Evolutionary conservation across 2,797 vertebrate genomes (phyloP).

Genomic region (Dryobates pubescens): DNA sequence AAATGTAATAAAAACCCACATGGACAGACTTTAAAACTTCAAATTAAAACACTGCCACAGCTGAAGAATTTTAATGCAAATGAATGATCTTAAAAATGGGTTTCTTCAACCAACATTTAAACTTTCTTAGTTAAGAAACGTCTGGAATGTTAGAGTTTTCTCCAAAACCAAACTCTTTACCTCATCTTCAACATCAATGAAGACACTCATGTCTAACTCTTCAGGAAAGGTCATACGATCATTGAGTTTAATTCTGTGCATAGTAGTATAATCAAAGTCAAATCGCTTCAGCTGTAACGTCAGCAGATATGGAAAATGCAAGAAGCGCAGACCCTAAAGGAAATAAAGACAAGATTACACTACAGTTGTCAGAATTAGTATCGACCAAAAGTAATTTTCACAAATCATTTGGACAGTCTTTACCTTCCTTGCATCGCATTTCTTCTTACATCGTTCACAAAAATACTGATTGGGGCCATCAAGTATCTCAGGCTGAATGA

Average conservation of each 20-base stretch:
- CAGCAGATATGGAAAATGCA: conserved; percentile 97
- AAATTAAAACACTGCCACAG: neutral
- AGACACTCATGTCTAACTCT: conserved; percentile 97
- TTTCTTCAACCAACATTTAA: neutral
- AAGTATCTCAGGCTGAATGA: conserved; percentile 96
- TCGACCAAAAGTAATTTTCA: neutral
- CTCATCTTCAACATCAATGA: conserved; percentile 98
- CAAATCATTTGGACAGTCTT: neutral
- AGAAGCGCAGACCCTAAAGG: conserved; percentile 91
- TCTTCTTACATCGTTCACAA: conserved; percentile 99
- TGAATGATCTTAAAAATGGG: neutral
- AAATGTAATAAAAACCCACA: neutral
- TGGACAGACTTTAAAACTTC: neutral
- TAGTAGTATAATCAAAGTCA: conserved; percentile 99
- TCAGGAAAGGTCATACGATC: conserved; percentile 99
- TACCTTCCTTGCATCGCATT: conserved; percentile 98
- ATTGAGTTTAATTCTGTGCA: conserved; percentile 99
- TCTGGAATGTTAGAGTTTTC: neutral
- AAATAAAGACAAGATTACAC: neutral
- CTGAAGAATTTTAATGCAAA: neutral
- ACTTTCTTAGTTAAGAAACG: neutral
- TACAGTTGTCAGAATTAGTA: neutral
- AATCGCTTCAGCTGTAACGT: conserved; percentile 97
- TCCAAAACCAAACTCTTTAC: conserved; percentile 73
- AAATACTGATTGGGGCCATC: conserved; percentile 99